Base-by-base conservation (phyloP, 2,888 invertebrate genomes). In the Morpho achilles region DNA sequence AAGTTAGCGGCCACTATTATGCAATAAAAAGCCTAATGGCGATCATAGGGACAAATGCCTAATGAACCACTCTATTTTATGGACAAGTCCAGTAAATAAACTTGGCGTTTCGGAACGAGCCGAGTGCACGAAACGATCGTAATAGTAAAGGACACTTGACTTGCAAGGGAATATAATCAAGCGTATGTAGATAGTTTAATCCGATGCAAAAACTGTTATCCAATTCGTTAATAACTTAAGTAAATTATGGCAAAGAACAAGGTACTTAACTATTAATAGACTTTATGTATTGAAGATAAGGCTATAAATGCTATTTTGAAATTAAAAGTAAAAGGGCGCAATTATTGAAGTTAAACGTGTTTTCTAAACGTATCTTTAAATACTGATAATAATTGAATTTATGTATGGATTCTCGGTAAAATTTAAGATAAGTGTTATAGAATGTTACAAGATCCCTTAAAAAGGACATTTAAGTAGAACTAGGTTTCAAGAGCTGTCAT, bases 51-150 rank as follows among this genome's bases (percentile, higher is more conserved):
- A 69, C 72, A 76, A 69, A 81, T 77, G 76, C 76, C 80, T 82
- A 87, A 86, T 80, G 82, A 82, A 79, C 79, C 81, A 81, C 80
- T 81, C 80, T 77, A 76, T 79, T 84, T 87, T 87, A 88, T 85
- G 65, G 79, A 75, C 76, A 76, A 72, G 84, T 75, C 68, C 82
- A 79, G 84, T 88, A 85, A 87, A 82, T 68, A 69, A 62, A 72
- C 65, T 67, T 72, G 79, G 74, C 73, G 77, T 75, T 81, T 76
- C 69, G 74, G 71, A 79, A 72, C 76, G 69, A 70, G 68, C 64
- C 69, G 71, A 71, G 71, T 73, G 71, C 74, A 74, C 69, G 75
- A 72, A 75, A 70, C 68, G 76, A 69, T 74, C 73, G 70, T 77
- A 74, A 75, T 74, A 72, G 71, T 75, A 87, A 87, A 87, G 82